These are phyloP conservation scores for Pangasius larnaudii DNA, from an alignment of 2,797 vertebrate species.

Conservation along the genomic window DNA sequence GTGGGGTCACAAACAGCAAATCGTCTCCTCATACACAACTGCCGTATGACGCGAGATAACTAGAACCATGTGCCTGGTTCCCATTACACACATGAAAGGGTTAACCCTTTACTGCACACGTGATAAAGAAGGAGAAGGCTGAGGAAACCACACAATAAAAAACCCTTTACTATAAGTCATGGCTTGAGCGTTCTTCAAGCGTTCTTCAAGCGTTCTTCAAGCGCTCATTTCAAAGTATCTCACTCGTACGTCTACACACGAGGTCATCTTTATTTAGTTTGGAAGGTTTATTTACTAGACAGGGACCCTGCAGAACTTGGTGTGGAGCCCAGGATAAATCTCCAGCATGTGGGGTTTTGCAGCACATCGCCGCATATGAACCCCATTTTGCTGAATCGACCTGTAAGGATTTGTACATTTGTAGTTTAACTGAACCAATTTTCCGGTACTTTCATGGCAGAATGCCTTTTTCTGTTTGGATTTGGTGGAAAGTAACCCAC, in stretches of 20 bases:
- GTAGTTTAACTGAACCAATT: not conserved
- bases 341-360: conserved; percentile 18
- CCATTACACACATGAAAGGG: not conserved
- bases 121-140: not conserved
- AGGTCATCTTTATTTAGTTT: conserved; percentile 7
- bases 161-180: not conserved
- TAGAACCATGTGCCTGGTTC: conserved; percentile 5
- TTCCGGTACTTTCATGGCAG: not conserved
- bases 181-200: not conserved
- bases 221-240: not conserved
- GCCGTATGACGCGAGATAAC: conserved; percentile 14
- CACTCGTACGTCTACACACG: not conserved
- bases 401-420: not conserved
- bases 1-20: not conserved
- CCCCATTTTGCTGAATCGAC: not conserved
- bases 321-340: conserved; percentile 12
- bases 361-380: not conserved
- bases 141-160: not conserved
- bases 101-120: conserved; percentile 2
- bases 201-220: not conserved
- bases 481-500: not conserved
- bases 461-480: not conserved
- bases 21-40: not conserved
- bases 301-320: conserved; percentile 5
- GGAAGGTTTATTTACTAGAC: not conserved